Evolutionary conservation across 2,113 vertebrate species (phyloP).

Genomic region (Amblyornis subalaris): DNA sequence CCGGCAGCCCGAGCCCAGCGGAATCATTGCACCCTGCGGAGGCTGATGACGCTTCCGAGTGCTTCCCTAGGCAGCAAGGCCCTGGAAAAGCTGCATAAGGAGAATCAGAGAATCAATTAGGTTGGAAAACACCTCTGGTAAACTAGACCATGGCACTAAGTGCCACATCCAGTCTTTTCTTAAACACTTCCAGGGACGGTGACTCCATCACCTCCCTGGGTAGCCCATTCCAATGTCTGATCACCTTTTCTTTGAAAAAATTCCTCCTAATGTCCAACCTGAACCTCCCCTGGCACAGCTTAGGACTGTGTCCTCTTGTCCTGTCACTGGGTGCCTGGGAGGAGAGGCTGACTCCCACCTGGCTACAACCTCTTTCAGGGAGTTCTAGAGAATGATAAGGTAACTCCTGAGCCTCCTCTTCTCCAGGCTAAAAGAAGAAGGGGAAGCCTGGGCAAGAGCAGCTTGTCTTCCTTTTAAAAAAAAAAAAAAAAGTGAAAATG

Average conservation of each 20-base stretch:
- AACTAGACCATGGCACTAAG: neutral
- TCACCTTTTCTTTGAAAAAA: neutral
- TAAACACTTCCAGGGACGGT: neutral
- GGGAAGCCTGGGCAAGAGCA: neutral
- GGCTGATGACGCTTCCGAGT: neutral
- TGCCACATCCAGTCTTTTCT: neutral
- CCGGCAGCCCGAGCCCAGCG: fast-evolving
- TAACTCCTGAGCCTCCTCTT: neutral
- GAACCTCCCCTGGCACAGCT: neutral
- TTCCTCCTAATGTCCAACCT: neutral
- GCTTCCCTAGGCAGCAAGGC: neutral
- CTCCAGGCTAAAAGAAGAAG: neutral
- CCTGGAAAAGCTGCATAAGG: neutral
- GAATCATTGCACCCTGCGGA: fast-evolving
- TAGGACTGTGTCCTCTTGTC: neutral
- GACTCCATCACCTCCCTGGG: neutral
- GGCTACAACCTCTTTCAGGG: neutral
- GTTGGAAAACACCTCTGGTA: neutral
- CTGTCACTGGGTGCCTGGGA: neutral
- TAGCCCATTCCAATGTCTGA: neutral
- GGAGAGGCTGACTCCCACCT: neutral
- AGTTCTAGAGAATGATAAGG: neutral
- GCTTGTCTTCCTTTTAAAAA: neutral
- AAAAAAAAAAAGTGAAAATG: neutral
- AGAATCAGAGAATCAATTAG: neutral